A percentile compares a stretch with the other conserved stretches of the same genome.
phyloP scores from a whole-genome alignment of 2,888 invertebrate species.

The Salpingus planirostris region DNA sequence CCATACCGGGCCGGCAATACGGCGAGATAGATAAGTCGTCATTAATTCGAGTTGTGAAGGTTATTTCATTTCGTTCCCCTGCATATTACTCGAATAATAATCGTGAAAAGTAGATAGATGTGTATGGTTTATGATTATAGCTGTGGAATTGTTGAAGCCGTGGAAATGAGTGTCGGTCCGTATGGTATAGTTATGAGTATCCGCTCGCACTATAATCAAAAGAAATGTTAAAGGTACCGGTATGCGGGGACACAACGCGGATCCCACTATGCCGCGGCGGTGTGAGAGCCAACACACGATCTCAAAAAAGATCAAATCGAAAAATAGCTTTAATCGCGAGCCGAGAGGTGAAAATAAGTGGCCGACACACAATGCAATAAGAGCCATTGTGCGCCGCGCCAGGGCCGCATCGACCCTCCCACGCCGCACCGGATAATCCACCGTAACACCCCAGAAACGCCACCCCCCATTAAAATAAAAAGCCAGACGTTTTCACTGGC shows the following conservation, averaged over 20 bases:
- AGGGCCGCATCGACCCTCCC: conserved; percentile 14
- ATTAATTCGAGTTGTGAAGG: conserved; percentile 12
- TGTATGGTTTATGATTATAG: conserved; percentile 20
- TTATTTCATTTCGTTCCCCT: conserved; percentile 19
- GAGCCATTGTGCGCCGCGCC: conserved; percentile 9
- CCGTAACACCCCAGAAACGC: too few relatives aligned
- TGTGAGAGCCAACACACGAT: conserved; percentile 17
- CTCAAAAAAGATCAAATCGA: conserved; percentile 20
- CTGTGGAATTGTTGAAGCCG: conserved; percentile 20
- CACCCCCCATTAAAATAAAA: too few relatives aligned
- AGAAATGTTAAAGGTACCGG: conserved; percentile 25
- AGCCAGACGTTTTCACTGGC: too few relatives aligned
- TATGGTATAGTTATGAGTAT: conserved; percentile 26
- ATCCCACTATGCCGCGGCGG: conserved; percentile 6
- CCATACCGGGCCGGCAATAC: too few relatives aligned
- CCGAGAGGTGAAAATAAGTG: conserved; percentile 22
- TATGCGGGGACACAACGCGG: conserved; percentile 15
- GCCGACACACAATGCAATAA: conserved; percentile 19
- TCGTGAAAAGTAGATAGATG: conserved; percentile 22
- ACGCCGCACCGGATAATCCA: too few relatives aligned
- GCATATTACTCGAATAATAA: conserved; percentile 22
- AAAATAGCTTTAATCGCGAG: conserved; percentile 22
- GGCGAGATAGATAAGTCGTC: conserved; percentile 6
- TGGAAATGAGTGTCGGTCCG: conserved; percentile 24
- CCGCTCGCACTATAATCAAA: conserved; percentile 24